phyloP scores from a whole-genome alignment of 2,888 invertebrate genomes.

The Rhyacophila evoluta region DNA sequence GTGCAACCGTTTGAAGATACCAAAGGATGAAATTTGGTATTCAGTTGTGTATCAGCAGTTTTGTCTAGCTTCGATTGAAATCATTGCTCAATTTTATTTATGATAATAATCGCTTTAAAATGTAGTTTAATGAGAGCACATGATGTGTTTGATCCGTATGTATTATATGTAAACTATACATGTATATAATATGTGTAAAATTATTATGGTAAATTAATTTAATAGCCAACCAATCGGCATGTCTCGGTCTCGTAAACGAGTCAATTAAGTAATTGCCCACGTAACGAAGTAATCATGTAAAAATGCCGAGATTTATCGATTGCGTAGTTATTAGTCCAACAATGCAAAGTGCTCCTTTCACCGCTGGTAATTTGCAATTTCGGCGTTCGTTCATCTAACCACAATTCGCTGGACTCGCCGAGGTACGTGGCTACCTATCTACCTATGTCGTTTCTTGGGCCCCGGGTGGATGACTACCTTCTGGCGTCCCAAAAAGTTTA shows the following conservation, averaged over 20 bases:
- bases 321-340: neutral
- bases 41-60: no score
- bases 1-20: no score
- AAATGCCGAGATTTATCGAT: constrained; percentile 19
- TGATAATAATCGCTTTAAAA: no score
- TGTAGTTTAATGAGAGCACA: no score
- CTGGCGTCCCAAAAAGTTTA: constrained; percentile 14
- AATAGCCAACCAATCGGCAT: neutral
- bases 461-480: neutral
- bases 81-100: no score
- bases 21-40: no score
- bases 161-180: neutral
- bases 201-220: neutral
- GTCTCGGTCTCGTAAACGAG: constrained; percentile 1
- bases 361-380: constrained; percentile 42
- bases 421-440: neutral
- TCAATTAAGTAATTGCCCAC: constrained; percentile 22
- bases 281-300: constrained; percentile 10
- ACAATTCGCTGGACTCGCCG: constrained; percentile 38
- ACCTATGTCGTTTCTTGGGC: constrained; percentile 14
- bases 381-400: constrained; percentile 42
- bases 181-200: neutral
- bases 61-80: no score
- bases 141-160: no score
- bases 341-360: constrained; percentile 44